Percentiles rank a stretch among this genome's conserved stretches.
Evolutionary conservation across 2,888 invertebrate genomes (phyloP).

Genomic region (Fragum fragum): DNA sequence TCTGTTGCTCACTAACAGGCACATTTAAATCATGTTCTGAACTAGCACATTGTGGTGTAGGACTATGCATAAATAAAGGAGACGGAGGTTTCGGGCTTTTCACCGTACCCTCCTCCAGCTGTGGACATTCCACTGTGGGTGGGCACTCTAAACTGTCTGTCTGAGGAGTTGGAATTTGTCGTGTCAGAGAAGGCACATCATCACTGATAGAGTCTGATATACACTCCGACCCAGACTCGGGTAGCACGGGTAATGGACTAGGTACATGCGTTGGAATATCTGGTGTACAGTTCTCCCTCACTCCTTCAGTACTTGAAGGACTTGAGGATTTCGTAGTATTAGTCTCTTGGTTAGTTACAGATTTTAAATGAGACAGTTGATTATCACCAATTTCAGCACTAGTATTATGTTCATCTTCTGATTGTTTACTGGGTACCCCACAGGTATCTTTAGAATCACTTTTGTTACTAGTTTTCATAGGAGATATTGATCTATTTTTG

Average conservation of each 20-base stretch:
- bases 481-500: slow-evolving; percentile 35
- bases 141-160: slow-evolving; percentile 66
- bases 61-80: slow-evolving; percentile 25
- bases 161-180: slow-evolving; percentile 78
- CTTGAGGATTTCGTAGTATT: slow-evolving; percentile 62
- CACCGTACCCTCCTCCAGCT: slow-evolving; percentile 51
- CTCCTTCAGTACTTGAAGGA: slow-evolving; percentile 73
- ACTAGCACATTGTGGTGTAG: slow-evolving; percentile 33
- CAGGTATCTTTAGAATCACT: not conserved
- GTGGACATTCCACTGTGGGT: slow-evolving; percentile 48
- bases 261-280: slow-evolving; percentile 70
- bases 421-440: slow-evolving; percentile 18
- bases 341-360: slow-evolving; percentile 58
- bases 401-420: slow-evolving; percentile 59
- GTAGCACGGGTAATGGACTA: slow-evolving; percentile 73
- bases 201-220: slow-evolving; percentile 75
- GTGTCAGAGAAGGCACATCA: slow-evolving; percentile 76
- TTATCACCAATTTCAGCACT: slow-evolving; percentile 55
- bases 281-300: slow-evolving; percentile 69
- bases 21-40: slow-evolving; percentile 23
- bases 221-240: slow-evolving; percentile 71
- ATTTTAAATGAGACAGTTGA: slow-evolving; percentile 31
- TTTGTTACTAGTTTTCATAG: slow-evolving; percentile 31
- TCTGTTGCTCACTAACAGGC: slow-evolving; percentile 25
- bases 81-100: slow-evolving; percentile 41